Evolutionary conservation across 2,797 vertebrate species (phyloP).

Genomic region (Lacerta viridis): DNA sequence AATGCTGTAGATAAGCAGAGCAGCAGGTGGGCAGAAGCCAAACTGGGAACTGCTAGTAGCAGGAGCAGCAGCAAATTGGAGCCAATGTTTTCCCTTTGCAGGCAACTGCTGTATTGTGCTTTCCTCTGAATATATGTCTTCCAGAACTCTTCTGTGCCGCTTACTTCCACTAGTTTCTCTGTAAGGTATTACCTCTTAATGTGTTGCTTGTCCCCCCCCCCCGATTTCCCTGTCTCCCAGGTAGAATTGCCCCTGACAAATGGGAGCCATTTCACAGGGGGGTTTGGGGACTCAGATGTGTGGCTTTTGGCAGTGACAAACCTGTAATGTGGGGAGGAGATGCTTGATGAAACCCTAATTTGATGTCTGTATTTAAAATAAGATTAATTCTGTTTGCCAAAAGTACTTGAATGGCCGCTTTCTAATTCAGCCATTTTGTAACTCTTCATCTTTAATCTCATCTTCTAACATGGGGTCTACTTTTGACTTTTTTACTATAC

Average conservation of each 20-base stretch:
- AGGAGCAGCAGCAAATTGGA: neutral
- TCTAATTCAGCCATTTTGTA: conserved; percentile 9
- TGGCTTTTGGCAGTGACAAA: neutral
- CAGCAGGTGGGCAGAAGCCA: conserved; percentile 46
- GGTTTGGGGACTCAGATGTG: neutral
- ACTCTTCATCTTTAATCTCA: neutral
- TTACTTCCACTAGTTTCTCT: neutral
- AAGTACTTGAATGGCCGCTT: neutral
- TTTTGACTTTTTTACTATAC: neutral
- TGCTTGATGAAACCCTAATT: neutral
- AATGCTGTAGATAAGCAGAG: conserved; percentile 10
- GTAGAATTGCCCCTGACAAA: neutral
- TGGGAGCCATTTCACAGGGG: neutral
- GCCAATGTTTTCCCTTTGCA: neutral
- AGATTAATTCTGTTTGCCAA: neutral
- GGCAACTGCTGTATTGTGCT: neutral
- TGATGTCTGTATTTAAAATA: neutral
- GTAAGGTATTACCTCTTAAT: neutral
- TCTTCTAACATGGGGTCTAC: neutral
- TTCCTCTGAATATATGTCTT: conserved; percentile 47
- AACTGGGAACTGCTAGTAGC: conserved; percentile 20
- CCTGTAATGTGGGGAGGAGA: neutral
- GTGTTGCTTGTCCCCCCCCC: neutral
- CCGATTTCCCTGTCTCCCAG: no score
- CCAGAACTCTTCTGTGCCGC: neutral